A percentile compares a stretch with the other conserved stretches of the same genome.
These are phyloP conservation scores for Cryptocheilus praepositus DNA, from an alignment of 2,888 invertebrate genomes.

Conservation along the genomic window DNA sequence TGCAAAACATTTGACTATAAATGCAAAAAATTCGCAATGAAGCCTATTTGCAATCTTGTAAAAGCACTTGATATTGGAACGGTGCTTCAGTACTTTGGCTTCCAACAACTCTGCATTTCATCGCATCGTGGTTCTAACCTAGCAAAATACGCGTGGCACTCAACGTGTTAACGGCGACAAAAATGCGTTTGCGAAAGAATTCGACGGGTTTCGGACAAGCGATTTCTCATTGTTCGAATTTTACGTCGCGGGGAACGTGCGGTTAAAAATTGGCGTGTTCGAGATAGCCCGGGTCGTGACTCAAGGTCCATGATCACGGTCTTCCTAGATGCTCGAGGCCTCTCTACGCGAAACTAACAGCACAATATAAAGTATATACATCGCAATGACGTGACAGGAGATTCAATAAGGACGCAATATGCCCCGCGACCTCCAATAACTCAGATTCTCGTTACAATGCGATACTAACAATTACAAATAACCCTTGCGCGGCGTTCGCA, in stretches of 20 bases:
- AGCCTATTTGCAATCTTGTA: no score
- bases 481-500: slow-evolving; percentile 28
- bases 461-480: slow-evolving; percentile 38
- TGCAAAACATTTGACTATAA: no score
- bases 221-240: neutral
- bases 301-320: slow-evolving; percentile 1
- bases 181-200: no score
- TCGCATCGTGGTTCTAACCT: no score
- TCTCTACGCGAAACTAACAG: slow-evolving; percentile 24
- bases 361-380: slow-evolving; percentile 31
- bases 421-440: slow-evolving; percentile 34
- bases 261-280: no score
- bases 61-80: no score
- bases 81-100: no score
- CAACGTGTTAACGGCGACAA: no score
- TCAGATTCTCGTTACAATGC: slow-evolving; percentile 38
- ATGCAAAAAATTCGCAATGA: no score
- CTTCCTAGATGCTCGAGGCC: neutral
- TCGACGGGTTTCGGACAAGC: neutral
- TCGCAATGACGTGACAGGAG: slow-evolving; percentile 33
- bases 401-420: slow-evolving; percentile 36
- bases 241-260: no score
- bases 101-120: no score
- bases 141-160: no score
- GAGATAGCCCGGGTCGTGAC: neutral